phyloP scores from a whole-genome alignment of 2,797 vertebrate species.

The Cirrhinus mrigala region DNA sequence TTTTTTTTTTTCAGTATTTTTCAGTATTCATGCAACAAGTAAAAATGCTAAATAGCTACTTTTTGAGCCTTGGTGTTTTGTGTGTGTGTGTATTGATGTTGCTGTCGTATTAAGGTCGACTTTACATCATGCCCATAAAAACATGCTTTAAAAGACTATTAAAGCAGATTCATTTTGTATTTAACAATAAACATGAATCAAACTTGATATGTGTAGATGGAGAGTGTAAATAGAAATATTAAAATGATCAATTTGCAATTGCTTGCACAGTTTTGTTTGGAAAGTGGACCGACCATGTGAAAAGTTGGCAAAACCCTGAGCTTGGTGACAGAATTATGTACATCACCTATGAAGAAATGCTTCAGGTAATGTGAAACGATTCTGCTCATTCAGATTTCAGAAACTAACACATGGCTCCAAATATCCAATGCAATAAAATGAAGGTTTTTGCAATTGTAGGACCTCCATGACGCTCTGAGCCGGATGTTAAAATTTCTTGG shows the following conservation, averaged over 20 bases:
- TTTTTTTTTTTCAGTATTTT: too few relatives aligned
- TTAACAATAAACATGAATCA: not conserved
- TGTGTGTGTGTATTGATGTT: too few relatives aligned
- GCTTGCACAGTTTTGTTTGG: conserved; percentile 82
- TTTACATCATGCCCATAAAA: too few relatives aligned
- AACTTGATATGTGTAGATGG: not conserved
- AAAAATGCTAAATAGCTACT: not conserved
- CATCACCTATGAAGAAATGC: conserved; percentile 85
- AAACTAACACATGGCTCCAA: too few relatives aligned
- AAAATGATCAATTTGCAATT: not conserved
- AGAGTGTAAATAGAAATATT: not conserved
- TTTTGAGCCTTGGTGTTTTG: not conserved
- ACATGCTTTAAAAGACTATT: too few relatives aligned
- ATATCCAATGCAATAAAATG: too few relatives aligned
- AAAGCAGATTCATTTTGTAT: not conserved
- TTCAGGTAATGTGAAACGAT: conserved; percentile 66
- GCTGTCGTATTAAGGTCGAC: too few relatives aligned
- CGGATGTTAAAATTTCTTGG: conserved; percentile 79
- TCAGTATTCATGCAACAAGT: not conserved
- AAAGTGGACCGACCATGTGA: conserved; percentile 90
- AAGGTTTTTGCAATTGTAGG: conserved; percentile 66
- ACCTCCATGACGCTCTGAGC: conserved; percentile 74
- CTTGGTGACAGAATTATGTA: conserved; percentile 82
- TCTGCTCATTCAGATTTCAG: not conserved
- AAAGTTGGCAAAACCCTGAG: conserved; percentile 81